phyloP scores from a whole-genome alignment of 2,888 invertebrate genomes.

The Phlogophora meticulosa region DNA sequence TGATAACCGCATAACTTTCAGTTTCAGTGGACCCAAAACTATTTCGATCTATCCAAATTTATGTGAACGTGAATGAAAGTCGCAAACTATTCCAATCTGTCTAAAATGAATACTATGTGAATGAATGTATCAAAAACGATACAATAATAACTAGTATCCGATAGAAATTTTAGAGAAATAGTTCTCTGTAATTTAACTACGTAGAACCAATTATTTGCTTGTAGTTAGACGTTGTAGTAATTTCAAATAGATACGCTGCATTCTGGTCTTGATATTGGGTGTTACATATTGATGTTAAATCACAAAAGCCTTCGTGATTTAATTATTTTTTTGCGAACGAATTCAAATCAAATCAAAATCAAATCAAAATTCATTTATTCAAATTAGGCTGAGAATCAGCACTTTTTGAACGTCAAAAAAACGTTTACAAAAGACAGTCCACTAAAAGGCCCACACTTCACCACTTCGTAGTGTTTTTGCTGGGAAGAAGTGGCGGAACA shows the following conservation, averaged over 20 bases:
- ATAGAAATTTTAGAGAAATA: conserved; percentile 8
- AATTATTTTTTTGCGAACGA: neutral
- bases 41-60: conserved; percentile 11
- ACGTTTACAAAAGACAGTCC: no score
- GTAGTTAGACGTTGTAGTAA: neutral
- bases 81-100: neutral
- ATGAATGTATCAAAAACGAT: conserved; percentile 3
- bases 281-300: no score
- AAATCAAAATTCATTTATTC: no score
- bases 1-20: neutral
- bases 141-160: neutral
- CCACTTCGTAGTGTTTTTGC: no score
- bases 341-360: no score
- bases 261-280: neutral
- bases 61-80: neutral
- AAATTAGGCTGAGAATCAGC: no score
- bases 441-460: no score
- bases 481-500: no score
- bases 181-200: neutral
- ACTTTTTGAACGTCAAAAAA: no score
- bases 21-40: conserved; percentile 5
- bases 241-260: neutral
- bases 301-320: no score
- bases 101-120: neutral
- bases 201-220: neutral